phyloP scores from a whole-genome alignment of 2,797 vertebrate genomes.

The Limnodromus scolopaceus region DNA sequence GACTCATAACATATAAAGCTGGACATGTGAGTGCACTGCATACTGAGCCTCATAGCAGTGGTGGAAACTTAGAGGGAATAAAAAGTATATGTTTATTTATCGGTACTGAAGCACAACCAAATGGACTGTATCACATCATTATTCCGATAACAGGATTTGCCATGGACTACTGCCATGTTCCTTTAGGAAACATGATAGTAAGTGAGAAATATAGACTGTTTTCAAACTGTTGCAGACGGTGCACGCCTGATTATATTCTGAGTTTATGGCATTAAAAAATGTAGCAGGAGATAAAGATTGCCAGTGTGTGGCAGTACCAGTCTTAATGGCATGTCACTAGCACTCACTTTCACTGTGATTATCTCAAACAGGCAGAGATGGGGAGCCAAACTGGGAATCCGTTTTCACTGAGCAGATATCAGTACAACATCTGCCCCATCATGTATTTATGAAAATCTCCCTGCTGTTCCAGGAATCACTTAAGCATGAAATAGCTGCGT shows the following conservation, averaged over 20 bases:
- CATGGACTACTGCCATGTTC: background rate
- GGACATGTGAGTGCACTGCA: background rate
- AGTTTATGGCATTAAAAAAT: background rate
- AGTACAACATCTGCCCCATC: slow-evolving; percentile 11
- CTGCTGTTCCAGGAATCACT: slow-evolving; percentile 24
- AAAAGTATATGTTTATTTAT: background rate
- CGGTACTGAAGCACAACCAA: background rate
- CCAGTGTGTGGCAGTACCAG: slow-evolving; percentile 6
- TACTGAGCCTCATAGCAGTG: background rate
- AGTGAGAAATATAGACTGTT: background rate
- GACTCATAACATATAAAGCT: background rate
- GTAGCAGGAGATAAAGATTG: slow-evolving; percentile 18
- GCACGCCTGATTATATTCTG: background rate
- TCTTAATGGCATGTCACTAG: background rate
- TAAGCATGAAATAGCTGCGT: slow-evolving; percentile 20
- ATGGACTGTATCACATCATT: background rate
- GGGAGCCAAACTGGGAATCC: background rate
- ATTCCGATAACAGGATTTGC: background rate
- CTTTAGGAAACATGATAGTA: background rate
- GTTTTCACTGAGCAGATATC: background rate
- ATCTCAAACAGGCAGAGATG: slow-evolving; percentile 8
- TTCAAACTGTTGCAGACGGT: background rate
- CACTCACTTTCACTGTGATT: background rate
- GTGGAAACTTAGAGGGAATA: background rate
- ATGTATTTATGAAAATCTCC: slow-evolving; percentile 19